phyloP scores from a whole-genome alignment of 92 coral and sea anemone species.

The Heteractis magnifica region DNA sequence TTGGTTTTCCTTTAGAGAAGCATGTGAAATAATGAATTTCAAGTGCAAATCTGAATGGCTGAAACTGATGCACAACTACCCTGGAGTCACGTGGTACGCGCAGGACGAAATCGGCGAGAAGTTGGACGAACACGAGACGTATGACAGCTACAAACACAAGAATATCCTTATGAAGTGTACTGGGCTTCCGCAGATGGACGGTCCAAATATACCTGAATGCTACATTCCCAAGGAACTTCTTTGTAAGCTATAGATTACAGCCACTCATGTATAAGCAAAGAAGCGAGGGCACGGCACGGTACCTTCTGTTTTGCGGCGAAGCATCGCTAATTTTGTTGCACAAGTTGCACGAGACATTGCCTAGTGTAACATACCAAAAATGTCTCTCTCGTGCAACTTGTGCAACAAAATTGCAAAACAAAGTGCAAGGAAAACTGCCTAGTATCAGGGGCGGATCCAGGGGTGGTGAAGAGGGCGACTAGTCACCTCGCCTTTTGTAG shows the following conservation, averaged over 20 bases:
- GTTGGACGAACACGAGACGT: constrained; percentile 30
- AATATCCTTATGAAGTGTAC: constrained; percentile 66
- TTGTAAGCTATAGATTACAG: neutral
- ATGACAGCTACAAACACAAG: constrained; percentile 15
- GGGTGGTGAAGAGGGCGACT: too few relatives aligned
- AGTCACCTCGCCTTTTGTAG: too few relatives aligned
- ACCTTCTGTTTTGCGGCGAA: too few relatives aligned
- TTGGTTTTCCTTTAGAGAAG: constrained; percentile 35
- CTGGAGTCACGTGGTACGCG: constrained; percentile 57
- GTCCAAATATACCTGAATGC: constrained; percentile 67
- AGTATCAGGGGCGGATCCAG: too few relatives aligned
- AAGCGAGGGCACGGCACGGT: too few relatives aligned
- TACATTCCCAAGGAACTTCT: constrained; percentile 42
- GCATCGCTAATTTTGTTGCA: too few relatives aligned
- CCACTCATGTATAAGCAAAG: too few relatives aligned
- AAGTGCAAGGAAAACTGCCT: too few relatives aligned
- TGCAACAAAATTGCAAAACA: too few relatives aligned
- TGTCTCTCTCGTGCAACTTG: too few relatives aligned
- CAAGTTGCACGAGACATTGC: too few relatives aligned
- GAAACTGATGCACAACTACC: constrained; percentile 29
- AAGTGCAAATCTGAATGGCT: constrained; percentile 60
- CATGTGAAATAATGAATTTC: constrained; percentile 56
- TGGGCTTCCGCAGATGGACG: constrained; percentile 57
- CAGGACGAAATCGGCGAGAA: constrained; percentile 42
- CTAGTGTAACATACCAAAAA: too few relatives aligned